Evolutionary conservation across 1,140 invertebrate species (phyloP), one percentile per base, ranked within the genome.

Genomic region (Stenopsyche tienmushanensis): DNA sequence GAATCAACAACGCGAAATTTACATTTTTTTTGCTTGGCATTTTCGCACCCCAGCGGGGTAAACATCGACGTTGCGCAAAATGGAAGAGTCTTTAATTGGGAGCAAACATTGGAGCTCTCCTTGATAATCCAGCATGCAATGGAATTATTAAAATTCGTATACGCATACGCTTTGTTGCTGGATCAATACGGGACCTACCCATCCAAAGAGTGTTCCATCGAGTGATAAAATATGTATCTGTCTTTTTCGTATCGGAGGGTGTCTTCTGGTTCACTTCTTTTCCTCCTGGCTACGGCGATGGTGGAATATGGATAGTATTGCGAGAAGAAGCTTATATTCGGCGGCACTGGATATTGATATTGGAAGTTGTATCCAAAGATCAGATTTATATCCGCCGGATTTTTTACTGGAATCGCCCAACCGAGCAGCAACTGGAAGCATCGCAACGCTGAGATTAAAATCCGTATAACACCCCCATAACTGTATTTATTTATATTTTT

Each of bases 291-390:
- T 15, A 20, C 8, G 0, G 76, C 73, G 1, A 72, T 62, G 10
- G 34, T 58, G 34, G 78, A 77, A 24, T 77, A 78, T 26, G 76
- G 73, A 53, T 79, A 81, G 47, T 81, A 80, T 34, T 69, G 72
- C 0, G 62, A 39, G 50, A 70, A 67, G 20, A 70, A 62, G 10
- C 54, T 63, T 1, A 64, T 64, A 59, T 70, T 64, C 23, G 64
- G 65, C 65, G 64, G 64, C 75, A 79, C 63, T 75, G 74, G 1
- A 71, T 79, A 81, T 44, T 80, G 78, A 62, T 79, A 81, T 69
- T 80, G 79, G 50, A 80, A 78, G 59, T 79, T 79, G 0, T 69
- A 72, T 0, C 72, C 74, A 52, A 80, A 81, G 0, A 71, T 49
- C 1, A 81, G 53, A 24, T 58, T 75, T 1, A 80, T 70, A 53